These are phyloP conservation scores for Chloromyia formosa DNA, from an alignment of 2,888 invertebrate genomes.

Conservation along the genomic window DNA sequence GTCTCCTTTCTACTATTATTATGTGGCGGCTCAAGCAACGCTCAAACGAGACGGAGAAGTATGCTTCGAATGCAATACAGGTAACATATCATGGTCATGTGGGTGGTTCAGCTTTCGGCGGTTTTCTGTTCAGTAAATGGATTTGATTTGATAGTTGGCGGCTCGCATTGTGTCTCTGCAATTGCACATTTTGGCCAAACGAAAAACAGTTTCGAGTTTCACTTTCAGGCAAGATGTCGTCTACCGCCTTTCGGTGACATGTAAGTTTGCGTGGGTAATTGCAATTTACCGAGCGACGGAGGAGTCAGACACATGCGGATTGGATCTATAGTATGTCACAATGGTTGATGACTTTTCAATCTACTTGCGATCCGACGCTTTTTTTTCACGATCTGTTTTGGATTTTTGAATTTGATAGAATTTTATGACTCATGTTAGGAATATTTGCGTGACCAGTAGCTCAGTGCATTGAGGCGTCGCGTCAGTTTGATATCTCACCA, in stretches of 20 bases:
- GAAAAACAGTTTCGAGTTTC: not conserved
- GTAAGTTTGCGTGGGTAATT: slow-evolving; percentile 8
- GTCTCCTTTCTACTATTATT: not conserved
- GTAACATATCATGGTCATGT: not conserved
- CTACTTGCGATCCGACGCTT: too few relatives aligned
- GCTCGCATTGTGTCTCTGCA: not conserved
- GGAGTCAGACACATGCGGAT: not conserved
- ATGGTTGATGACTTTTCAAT: too few relatives aligned
- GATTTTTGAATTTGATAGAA: too few relatives aligned
- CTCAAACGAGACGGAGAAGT: not conserved
- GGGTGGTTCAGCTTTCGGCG: slow-evolving; percentile 8
- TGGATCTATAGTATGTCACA: too few relatives aligned
- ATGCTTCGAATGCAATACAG: not conserved
- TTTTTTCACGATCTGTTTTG: too few relatives aligned
- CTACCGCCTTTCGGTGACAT: not conserved
- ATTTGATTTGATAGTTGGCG: slow-evolving; percentile 6
- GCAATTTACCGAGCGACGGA: not conserved
- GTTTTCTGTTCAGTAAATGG: not conserved
- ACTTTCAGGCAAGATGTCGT: not conserved
- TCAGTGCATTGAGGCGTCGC: too few relatives aligned
- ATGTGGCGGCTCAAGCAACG: not conserved
- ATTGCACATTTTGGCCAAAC: slow-evolving; percentile 5
- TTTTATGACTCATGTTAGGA: too few relatives aligned
- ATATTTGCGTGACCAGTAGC: too few relatives aligned
- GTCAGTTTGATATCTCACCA: too few relatives aligned